Percentiles rank a stretch among this genome's conserved stretches.
Evolutionary conservation across 2,797 vertebrate genomes (phyloP).

Genomic region (Cyclura pinguis): DNA sequence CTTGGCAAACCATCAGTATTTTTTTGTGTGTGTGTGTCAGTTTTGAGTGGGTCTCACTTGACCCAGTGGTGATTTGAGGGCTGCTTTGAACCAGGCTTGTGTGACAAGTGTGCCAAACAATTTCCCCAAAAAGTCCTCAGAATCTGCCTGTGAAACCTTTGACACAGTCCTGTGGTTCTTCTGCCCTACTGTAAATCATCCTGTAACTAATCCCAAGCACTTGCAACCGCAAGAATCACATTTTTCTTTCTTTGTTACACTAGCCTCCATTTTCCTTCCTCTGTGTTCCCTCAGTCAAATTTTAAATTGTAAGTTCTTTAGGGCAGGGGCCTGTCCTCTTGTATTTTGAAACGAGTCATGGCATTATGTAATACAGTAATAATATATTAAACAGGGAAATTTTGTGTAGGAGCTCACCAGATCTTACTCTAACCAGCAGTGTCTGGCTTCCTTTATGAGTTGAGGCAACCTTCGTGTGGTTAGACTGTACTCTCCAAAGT

Average conservation of each 20-base stretch:
- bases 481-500: background rate
- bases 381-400: background rate
- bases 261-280: background rate
- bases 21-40: background rate
- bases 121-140: background rate
- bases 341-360: background rate
- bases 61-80: background rate
- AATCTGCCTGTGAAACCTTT: background rate
- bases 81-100: background rate
- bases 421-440: background rate
- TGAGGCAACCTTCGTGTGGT: background rate
- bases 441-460: background rate
- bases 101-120: background rate
- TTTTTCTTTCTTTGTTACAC: background rate
- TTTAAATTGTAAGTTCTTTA: no score
- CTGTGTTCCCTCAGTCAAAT: no score
- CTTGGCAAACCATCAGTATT: background rate
- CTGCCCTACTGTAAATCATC: background rate
- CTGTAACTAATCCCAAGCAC: background rate
- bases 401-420: background rate
- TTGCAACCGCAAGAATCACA: background rate
- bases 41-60: background rate
- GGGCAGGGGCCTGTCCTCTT: no score
- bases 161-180: background rate
- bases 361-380: background rate